Base-by-base conservation (phyloP, 2,888 invertebrate genomes). In the Lasioglossum zephyrum region DNA sequence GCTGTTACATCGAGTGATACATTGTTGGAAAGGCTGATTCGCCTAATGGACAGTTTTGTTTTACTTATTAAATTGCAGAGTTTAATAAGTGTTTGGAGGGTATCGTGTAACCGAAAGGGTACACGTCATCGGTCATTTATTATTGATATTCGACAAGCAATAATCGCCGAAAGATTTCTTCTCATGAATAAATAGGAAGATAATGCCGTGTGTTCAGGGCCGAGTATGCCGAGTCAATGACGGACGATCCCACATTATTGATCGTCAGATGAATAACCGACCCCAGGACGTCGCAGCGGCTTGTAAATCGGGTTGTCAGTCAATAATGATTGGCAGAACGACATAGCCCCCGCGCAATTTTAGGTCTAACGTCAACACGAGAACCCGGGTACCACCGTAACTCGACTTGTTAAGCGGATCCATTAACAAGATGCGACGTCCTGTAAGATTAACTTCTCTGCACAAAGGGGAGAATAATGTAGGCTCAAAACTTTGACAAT, bases 381-480 rank as follows among this genome's bases (percentile, higher is more conserved):
- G 66, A 39, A 44, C 41, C 77, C 77, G 82, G 82, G 70, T 70
- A 49, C 63, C 78, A 75, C 60, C 73, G 85, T 89, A 87, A 91
- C 90, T 91, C 82, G 84, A 85, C 89, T 90, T 74, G 88, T 90
- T 87, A 90, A 90, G 84, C 84, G 73, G 85, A 83, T 87, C 90
- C 86, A 90, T 90, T 90, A 89, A 87, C 80, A 47, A 81, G 86
- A 78, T 85, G 81, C 41, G 39, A 41, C 69, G 73, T 78, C 63
- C 16, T 31, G 63, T 31, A 63, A 63, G 63, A 31, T 16, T 16
- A 63, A 63, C 31, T 16, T 26, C 49, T 53, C 22, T 18, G 47
- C 8, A 41, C 13, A 80, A 79, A 36, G 26, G 18, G 18, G 18
- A 66, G n/a, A 36, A 41, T 41, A 41, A n/a, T 69, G 49, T 31